phyloP scores from a whole-genome alignment of 2,888 invertebrate genomes.

The Pimpla rufipes region DNA sequence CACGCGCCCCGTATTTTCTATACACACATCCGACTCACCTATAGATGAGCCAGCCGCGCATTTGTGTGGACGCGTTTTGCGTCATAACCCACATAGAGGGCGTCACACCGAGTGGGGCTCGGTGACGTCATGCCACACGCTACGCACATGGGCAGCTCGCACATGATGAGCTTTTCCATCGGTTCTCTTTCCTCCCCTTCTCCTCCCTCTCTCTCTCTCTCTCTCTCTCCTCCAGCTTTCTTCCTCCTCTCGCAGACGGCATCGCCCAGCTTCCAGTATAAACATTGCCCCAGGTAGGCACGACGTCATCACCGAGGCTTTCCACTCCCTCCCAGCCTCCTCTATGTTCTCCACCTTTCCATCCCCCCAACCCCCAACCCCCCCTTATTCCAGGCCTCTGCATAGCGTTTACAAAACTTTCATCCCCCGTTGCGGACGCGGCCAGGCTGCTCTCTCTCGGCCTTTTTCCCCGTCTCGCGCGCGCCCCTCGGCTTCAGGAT shows the following conservation, averaged over 20 bases:
- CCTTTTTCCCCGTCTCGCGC: conserved; percentile 4
- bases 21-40: conserved; percentile 64
- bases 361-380: neutral
- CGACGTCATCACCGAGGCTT: conserved; percentile 39
- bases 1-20: conserved; percentile 39
- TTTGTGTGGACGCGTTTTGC: conserved; percentile 73
- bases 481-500: conserved; percentile 27
- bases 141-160: conserved; percentile 62
- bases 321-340: neutral
- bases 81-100: conserved; percentile 84
- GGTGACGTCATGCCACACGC: conserved; percentile 63
- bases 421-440: conserved; percentile 19
- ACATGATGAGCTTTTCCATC: conserved; percentile 53
- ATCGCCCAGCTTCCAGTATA: neutral
- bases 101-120: conserved; percentile 79
- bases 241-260: neutral
- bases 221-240: neutral
- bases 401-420: conserved; percentile 46
- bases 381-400: conserved; percentile 4
- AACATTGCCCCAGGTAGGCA: conserved; percentile 10
- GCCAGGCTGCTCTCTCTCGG: conserved; percentile 14
- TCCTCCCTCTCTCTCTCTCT: conserved; percentile 17
- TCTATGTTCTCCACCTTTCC: neutral
- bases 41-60: conserved; percentile 29
- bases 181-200: neutral